phyloP scores from a whole-genome alignment of 2,888 invertebrate species.

The Drosophila cognata region DNA sequence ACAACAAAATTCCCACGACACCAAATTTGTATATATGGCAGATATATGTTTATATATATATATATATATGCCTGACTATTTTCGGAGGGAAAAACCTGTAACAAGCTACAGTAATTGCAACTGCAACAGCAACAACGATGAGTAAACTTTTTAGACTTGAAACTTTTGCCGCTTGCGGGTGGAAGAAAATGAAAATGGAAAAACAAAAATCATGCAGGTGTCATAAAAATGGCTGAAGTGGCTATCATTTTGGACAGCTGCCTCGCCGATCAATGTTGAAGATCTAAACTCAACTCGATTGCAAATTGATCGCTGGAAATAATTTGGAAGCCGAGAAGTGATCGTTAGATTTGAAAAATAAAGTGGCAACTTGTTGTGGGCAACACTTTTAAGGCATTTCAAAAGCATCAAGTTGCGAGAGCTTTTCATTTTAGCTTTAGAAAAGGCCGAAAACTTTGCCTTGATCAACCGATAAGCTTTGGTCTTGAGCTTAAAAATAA shows the following conservation, averaged over 20 bases:
- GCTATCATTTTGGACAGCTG: slow-evolving; percentile 41
- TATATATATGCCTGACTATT: slow-evolving; percentile 48
- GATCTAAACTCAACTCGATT: slow-evolving; percentile 23
- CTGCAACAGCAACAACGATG: slow-evolving; percentile 43
- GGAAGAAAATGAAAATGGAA: slow-evolving; percentile 34
- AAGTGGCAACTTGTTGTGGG: background rate
- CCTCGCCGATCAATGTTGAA: slow-evolving; percentile 27
- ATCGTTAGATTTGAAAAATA: slow-evolving; percentile 1
- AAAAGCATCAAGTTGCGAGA: background rate
- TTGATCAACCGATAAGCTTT: background rate
- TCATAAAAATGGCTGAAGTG: slow-evolving; percentile 65
- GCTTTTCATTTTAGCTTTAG: background rate
- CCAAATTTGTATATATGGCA: slow-evolving; percentile 80
- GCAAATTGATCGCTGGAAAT: slow-evolving; percentile 40
- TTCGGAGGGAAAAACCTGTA: slow-evolving; percentile 64
- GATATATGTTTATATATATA: slow-evolving; percentile 35
- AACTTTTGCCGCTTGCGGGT: slow-evolving; percentile 49
- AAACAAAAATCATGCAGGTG: slow-evolving; percentile 76
- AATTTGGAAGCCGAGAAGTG: slow-evolving; percentile 7
- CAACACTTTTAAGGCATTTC: background rate
- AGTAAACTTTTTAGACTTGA: slow-evolving; percentile 36
- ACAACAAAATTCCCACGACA: slow-evolving; percentile 78
- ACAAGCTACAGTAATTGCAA: slow-evolving; percentile 75
- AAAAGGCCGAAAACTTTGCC: background rate
- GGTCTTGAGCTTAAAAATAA: background rate